phyloP scores from a whole-genome alignment of 2,113 vertebrate genomes.

The Protomyctophum bolini region DNA sequence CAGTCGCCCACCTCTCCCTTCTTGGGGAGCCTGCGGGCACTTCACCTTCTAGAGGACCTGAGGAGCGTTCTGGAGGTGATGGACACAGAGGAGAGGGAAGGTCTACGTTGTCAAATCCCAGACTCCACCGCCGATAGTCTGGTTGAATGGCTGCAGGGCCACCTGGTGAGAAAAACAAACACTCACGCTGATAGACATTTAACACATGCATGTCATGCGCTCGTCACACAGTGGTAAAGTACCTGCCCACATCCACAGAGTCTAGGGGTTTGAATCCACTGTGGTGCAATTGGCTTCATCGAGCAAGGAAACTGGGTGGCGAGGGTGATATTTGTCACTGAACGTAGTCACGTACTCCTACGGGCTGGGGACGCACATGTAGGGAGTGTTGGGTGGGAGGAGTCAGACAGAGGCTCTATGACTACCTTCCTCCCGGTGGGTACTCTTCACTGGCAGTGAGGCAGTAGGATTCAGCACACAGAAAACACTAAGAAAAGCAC shows the following conservation, averaged over 20 bases:
- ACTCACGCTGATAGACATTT: neutral
- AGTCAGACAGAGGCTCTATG: too few relatives aligned
- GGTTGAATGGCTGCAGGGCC: constrained; percentile 90
- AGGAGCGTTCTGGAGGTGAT: constrained; percentile 90
- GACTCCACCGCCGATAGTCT: constrained; percentile 88
- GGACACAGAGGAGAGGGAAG: constrained; percentile 91
- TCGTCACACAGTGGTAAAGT: too few relatives aligned
- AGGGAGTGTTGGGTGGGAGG: too few relatives aligned
- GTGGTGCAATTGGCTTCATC: too few relatives aligned
- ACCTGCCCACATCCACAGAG: too few relatives aligned
- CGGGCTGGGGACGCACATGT: too few relatives aligned
- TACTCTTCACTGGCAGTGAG: too few relatives aligned
- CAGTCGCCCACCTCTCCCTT: constrained; percentile 96
- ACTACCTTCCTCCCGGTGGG: too few relatives aligned
- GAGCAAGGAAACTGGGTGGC: too few relatives aligned
- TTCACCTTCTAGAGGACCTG: constrained; percentile 93
- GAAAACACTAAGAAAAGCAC: neutral
- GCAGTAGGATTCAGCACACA: neutral
- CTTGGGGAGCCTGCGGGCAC: constrained; percentile 87
- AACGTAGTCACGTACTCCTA: too few relatives aligned
- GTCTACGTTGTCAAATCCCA: constrained; percentile 90
- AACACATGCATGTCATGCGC: neutral
- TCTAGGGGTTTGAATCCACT: too few relatives aligned
- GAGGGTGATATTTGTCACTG: too few relatives aligned
- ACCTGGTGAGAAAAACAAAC: constrained; percentile 79